Percentiles rank a stretch among this genome's conserved stretches.
Conservation (phyloP, 2,888 invertebrate species). For the Campoplex capitator region DNA sequence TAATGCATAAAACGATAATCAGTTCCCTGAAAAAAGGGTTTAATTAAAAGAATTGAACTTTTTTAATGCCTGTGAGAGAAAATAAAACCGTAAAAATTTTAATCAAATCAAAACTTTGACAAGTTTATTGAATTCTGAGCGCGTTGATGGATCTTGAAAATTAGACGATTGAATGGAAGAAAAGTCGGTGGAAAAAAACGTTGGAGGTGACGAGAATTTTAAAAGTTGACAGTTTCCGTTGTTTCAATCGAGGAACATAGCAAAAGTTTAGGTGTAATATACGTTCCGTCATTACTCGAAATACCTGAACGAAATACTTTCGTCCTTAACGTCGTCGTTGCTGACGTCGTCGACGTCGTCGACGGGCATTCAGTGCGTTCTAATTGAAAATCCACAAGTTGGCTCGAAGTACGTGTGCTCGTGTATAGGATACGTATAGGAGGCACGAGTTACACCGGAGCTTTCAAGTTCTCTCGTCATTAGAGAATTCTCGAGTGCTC, state of each 20-base stretch:
- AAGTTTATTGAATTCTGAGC: background rate
- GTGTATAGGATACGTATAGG: constrained; percentile 8
- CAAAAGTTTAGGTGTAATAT: constrained; percentile 6
- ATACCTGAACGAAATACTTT: constrained; percentile 55
- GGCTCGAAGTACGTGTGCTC: constrained; percentile 52
- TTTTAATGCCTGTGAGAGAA: background rate
- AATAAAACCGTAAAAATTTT: background rate
- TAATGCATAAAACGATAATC: background rate
- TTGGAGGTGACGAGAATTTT: background rate
- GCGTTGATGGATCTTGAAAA: background rate
- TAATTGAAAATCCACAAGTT: constrained; percentile 66
- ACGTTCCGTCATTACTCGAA: constrained; percentile 45
- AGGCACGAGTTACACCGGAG: constrained; percentile 11
- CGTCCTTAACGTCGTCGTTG: constrained; percentile 48
- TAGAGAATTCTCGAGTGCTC: constrained; percentile 68
- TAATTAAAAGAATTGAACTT: background rate
- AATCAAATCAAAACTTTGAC: background rate
- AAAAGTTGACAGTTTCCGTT: constrained; percentile 14
- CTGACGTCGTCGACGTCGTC: constrained; percentile 42
- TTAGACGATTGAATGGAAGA: background rate
- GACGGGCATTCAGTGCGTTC: constrained; percentile 61
- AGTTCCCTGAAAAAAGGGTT: background rate
- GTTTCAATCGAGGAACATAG: constrained; percentile 1
- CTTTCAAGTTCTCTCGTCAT: constrained; percentile 63
- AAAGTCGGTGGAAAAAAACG: background rate